Evolutionary conservation across 1,140 invertebrate species (phyloP), one percentile per base, ranked within the genome.

Genomic region (Temnothorax longispinosus): DNA sequence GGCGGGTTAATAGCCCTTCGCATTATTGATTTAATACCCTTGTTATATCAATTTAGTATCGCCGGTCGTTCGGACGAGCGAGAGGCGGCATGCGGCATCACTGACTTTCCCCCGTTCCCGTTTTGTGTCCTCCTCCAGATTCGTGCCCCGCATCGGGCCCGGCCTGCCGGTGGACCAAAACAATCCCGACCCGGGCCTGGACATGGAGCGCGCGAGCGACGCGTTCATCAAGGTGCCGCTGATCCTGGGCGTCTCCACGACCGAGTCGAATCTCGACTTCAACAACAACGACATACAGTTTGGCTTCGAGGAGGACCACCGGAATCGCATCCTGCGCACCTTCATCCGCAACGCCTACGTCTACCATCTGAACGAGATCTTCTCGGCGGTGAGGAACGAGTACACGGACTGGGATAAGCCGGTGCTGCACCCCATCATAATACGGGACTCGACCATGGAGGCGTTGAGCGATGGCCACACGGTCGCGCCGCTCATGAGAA

Each of bases 401-500:
- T 99, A 99, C 95, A 98, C 98, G 50, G 98, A 99, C 94, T 99
- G 98, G 98, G 97, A 98, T 93, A 97, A 98, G 90, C 97, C 98
- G 5, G 98, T 97, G 41, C 96, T 97, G 75, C 98, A 98, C 93
- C 98, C 98, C 0, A 97, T 98, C 92, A 98, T 97, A 93, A 96
- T 98, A 65, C 95, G 98, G 11, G 98, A 99, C 93, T 97, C 97
- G 18, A 98, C 98, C 0, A 97, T 99, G 94, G 98, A 98, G 91
- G 97, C 98, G 4, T 95, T 99, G 1, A 97, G 97, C 92, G 98
- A 99, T 93, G 98, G 97, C 0, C 97, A 97, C 93, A 96, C 97
- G 88, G 97, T 97, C 3, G 97, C 97, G 1, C 97, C 97, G 0
- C 95, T 97, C 60, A 96, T 98, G 87, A 95, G 96, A 65, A 96